These are phyloP conservation scores for Catostylus mosaicus DNA, from an alignment of 30 jellyfish, hydroid and myxozoan species.

Conservation along the genomic window DNA sequence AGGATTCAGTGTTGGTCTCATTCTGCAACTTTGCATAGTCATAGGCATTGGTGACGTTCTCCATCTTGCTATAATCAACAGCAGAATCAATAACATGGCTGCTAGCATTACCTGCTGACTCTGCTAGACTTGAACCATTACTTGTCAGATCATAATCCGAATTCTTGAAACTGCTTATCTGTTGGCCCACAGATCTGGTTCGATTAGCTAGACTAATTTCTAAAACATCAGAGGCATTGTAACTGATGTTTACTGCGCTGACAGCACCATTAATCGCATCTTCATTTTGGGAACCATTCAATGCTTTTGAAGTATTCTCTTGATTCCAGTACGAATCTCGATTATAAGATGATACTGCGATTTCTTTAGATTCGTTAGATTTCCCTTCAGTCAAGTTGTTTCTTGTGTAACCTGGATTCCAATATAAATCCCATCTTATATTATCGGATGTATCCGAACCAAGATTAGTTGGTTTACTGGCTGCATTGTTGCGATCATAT, in stretches of 20 bases:
- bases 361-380: background rate
- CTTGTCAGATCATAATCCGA: too few relatives aligned
- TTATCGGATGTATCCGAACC: background rate
- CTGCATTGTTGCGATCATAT: background rate
- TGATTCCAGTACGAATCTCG: background rate
- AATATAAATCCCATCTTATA: slow-evolving; percentile 1
- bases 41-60: too few relatives aligned
- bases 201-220: too few relatives aligned
- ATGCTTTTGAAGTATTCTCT: background rate
- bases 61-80: too few relatives aligned
- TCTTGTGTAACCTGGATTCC: background rate
- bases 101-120: too few relatives aligned
- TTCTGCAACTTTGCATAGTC: too few relatives aligned
- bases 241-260: background rate
- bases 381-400: background rate
- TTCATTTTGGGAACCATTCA: background rate
- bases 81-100: too few relatives aligned
- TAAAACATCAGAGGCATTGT: background rate
- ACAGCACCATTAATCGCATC: background rate
- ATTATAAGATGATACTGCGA: background rate
- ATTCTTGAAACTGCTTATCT: too few relatives aligned
- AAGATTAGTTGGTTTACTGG: background rate
- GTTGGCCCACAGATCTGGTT: too few relatives aligned
- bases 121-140: too few relatives aligned
- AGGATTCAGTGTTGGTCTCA: too few relatives aligned